Conservation (phyloP, 2,888 invertebrate genomes). For the Lordiphosa fenestrarum region DNA sequence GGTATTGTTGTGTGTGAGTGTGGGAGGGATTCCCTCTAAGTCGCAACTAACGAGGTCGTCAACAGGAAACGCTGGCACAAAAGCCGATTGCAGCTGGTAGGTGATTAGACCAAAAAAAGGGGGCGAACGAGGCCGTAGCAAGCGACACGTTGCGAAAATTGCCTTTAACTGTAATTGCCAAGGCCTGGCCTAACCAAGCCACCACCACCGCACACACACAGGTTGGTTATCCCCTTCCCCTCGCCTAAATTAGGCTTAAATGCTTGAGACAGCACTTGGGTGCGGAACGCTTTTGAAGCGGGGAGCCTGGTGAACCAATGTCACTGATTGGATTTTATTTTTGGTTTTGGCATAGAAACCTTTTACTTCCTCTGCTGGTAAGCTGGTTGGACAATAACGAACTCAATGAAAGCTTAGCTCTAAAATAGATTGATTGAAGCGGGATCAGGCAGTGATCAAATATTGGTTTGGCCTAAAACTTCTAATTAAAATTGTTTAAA, state of each 20-base stretch:
- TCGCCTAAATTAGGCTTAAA: constrained; percentile 65
- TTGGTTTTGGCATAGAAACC: constrained; percentile 4
- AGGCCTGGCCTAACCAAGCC: constrained; percentile 19
- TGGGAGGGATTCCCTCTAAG: constrained; percentile 45
- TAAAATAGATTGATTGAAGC: constrained; percentile 16
- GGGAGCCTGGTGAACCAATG: constrained; percentile 14
- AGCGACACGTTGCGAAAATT: constrained; percentile 44
- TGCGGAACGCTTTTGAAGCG: neutral
- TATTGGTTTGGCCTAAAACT: too few relatives aligned
- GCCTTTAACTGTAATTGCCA: constrained; percentile 70
- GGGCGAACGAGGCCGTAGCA: neutral
- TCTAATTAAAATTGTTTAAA: too few relatives aligned
- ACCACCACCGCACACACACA: constrained; percentile 11
- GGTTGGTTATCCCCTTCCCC: neutral
- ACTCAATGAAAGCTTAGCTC: constrained; percentile 34
- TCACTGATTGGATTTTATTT: constrained; percentile 24
- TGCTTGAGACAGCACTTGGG: constrained; percentile 27
- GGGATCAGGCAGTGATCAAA: too few relatives aligned
- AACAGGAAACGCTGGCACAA: constrained; percentile 64
- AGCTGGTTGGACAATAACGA: constrained; percentile 30
- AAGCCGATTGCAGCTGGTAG: constrained; percentile 69
- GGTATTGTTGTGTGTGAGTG: constrained; percentile 45
- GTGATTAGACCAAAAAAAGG: constrained; percentile 50
- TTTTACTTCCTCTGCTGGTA: constrained; percentile 3
- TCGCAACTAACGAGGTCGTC: constrained; percentile 72